A percentile compares a stretch with the other conserved stretches of the same genome.
These are phyloP conservation scores for Eulemur albifrons DNA, from an alignment of 2,797 vertebrate genomes.

Conservation along the genomic window DNA sequence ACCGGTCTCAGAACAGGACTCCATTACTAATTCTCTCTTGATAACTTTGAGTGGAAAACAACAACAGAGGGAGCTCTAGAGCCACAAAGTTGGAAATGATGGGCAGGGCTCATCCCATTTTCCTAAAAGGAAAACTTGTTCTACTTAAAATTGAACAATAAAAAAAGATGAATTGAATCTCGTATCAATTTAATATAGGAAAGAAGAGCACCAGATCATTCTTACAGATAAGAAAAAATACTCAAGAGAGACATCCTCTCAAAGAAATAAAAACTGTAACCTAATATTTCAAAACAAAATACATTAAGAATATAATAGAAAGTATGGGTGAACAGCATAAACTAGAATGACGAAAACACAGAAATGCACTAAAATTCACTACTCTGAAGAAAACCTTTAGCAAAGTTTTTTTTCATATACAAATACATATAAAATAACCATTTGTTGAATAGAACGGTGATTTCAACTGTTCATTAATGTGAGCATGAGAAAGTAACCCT, in stretches of 20 bases:
- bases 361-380: neutral
- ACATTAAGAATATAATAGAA: neutral
- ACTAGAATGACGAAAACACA: neutral
- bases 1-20: neutral
- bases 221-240: neutral
- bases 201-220: neutral
- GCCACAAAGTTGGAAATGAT: neutral
- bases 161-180: neutral
- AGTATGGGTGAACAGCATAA: neutral
- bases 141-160: neutral
- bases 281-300: constrained; percentile 17
- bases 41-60: neutral
- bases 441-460: neutral
- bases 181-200: neutral
- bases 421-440: neutral
- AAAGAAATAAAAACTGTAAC: neutral
- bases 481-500: neutral
- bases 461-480: neutral
- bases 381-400: neutral
- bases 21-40: neutral
- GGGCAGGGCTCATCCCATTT: neutral
- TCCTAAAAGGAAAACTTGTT: neutral
- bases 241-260: neutral
- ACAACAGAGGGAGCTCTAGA: constrained; percentile 21
- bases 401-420: neutral